phyloP scores from a whole-genome alignment of 2,797 vertebrate genomes.

The Pangasius djambal region DNA sequence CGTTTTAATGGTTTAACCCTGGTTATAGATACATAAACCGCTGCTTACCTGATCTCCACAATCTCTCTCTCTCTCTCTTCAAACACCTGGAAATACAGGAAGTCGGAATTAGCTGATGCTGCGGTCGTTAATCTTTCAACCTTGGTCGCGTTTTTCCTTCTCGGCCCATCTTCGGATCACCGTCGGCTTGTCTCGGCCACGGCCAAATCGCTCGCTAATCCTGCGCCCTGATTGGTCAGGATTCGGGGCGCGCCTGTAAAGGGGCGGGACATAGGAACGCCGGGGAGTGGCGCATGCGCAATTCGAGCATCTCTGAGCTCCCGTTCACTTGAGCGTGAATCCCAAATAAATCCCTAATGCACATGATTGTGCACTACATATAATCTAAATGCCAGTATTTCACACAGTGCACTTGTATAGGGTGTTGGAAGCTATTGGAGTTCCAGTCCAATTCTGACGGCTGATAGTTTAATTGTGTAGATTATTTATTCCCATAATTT shows the following conservation, averaged over 20 bases:
- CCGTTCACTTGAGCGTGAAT: neutral
- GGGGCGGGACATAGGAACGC: neutral
- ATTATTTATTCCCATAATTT: neutral
- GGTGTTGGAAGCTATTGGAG: neutral
- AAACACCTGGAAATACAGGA: neutral
- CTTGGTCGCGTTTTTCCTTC: constrained; percentile 30
- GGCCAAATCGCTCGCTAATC: constrained; percentile 28
- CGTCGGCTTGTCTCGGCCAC: constrained; percentile 31
- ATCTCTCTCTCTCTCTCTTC: no score
- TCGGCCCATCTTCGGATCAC: constrained; percentile 34
- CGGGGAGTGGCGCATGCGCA: constrained; percentile 44
- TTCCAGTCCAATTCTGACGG: no score
- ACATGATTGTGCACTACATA: neutral
- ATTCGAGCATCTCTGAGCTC: neutral
- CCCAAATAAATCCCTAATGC: neutral
- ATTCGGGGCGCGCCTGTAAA: constrained; percentile 53
- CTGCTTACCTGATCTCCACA: neutral
- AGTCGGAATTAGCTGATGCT: constrained; percentile 59
- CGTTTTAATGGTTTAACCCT: neutral
- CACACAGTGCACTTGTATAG: neutral
- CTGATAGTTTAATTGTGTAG: neutral
- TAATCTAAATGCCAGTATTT: neutral
- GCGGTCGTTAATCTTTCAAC: constrained; percentile 64
- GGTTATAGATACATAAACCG: neutral
- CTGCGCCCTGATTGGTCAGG: constrained; percentile 54